Base-by-base conservation (phyloP, 2,113 vertebrate species). In the Prionailurus bengalensis region DNA sequence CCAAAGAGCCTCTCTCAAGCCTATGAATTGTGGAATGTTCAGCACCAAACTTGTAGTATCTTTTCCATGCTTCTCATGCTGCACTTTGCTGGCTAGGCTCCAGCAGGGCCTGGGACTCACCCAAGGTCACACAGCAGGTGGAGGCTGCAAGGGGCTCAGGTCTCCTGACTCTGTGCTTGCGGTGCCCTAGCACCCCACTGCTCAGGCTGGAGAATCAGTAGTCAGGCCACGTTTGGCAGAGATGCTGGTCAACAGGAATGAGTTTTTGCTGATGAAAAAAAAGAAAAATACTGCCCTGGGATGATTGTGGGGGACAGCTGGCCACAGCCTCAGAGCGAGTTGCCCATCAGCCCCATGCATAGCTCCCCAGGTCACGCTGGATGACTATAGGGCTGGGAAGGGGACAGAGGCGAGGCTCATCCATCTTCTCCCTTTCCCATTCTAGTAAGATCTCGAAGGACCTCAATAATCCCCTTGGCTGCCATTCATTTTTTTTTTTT, bases 101-200 rank as follows among this genome's bases (percentile, higher is more conserved):
- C 10, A 68, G 42, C 33, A 42, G 87, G 25, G 65, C 48, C 74
- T 65, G 70, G 48, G 29, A 94, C 89, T 70, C 1, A 0, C 36
- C 76, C 80, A 42, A 76, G 97, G 84, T 80, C 95, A 95, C 61
- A 17, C 1, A 29, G 80, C 96, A 84, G 87, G 36, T 78, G 58
- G 73, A 94, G 2, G 65, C 71, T 74, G 70, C 1, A 0, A 23
- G 63, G 55, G 58, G 36, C 65, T 70, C 70, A 33, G 65, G 65
- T 51, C 73, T 79, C 89, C 89, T 79, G 85, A 63, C 55, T 88
- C 58, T 51, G 39, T 29, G 51, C 29, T 55, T 33, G n/a, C 92
- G 66, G 73, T 2, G 8, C 3, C 42, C 71, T 53, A 78, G 48
- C 27, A 73, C 36, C 71, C 85, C 0, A 4, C 21, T 39, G 86